Conservation (phyloP, 1,140 invertebrate genomes). For the Neotoxoptera formosana region DNA sequence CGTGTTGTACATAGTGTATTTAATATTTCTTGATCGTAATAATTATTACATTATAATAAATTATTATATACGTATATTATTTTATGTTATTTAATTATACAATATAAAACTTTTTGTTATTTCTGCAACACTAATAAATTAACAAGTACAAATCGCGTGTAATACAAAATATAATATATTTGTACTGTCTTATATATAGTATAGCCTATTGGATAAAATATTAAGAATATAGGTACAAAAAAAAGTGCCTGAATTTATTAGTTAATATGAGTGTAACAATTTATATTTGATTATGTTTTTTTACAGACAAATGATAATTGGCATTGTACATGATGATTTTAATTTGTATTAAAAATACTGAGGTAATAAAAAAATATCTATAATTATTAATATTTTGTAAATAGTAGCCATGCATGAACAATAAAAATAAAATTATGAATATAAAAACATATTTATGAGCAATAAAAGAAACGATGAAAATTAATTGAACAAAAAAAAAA, state of each 20-base stretch:
- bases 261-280: not conserved
- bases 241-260: not conserved
- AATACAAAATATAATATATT: not conserved
- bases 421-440: slow-evolving; percentile 8
- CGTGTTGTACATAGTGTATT: not conserved
- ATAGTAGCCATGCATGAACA: slow-evolving; percentile 18
- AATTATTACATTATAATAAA: not conserved
- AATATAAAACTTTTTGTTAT: not conserved
- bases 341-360: not conserved
- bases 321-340: not conserved
- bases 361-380: not conserved
- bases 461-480: not conserved
- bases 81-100: not conserved
- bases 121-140: not conserved
- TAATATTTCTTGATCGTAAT: not conserved
- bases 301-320: not conserved
- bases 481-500: not conserved
- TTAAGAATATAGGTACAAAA: not conserved
- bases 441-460: not conserved
- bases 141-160: not conserved
- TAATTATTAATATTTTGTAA: not conserved
- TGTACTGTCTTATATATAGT: not conserved
- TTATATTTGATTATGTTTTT: not conserved
- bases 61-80: not conserved
- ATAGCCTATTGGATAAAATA: not conserved